A percentile compares a stretch with the other conserved stretches of the same genome.
Evolutionary conservation across 2,888 invertebrate species (phyloP).

Genomic region (Synanthedon vespiformis): DNA sequence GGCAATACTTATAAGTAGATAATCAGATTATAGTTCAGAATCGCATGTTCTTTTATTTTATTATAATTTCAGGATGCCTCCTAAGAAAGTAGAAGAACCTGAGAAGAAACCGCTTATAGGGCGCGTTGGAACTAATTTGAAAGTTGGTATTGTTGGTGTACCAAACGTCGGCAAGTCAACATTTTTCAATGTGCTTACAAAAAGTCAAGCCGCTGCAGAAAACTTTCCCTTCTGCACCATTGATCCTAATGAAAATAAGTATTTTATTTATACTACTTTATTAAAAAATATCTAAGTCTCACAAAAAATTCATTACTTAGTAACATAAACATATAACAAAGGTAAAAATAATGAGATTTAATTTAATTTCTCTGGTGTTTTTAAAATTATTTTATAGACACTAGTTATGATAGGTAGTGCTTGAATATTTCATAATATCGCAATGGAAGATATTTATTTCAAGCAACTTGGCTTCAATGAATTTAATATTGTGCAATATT

Average conservation of each 20-base stretch:
- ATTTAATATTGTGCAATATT: too few relatives aligned
- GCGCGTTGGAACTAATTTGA: constrained; percentile 94
- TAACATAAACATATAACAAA: too few relatives aligned
- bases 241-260: constrained; percentile 99
- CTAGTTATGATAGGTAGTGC: too few relatives aligned
- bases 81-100: constrained; percentile 91
- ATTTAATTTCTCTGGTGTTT: too few relatives aligned
- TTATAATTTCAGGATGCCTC: constrained; percentile 73
- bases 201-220: constrained; percentile 97
- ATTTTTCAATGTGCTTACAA: constrained; percentile 99
- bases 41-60: background rate
- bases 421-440: too few relatives aligned
- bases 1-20: background rate
- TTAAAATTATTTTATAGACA: too few relatives aligned
- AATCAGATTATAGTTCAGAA: background rate
- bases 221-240: constrained; percentile 99
- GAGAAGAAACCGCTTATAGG: constrained; percentile 93
- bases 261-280: constrained; percentile 31
- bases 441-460: too few relatives aligned
- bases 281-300: too few relatives aligned
- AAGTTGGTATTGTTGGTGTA: constrained; percentile 95
- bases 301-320: too few relatives aligned
- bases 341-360: too few relatives aligned
- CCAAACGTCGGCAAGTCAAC: constrained; percentile 99
- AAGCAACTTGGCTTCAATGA: too few relatives aligned